Percentiles rank a stretch among this genome's conserved stretches.
Conservation (phyloP, 2,888 invertebrate genomes). For the Polymixis flavicincta region DNA sequence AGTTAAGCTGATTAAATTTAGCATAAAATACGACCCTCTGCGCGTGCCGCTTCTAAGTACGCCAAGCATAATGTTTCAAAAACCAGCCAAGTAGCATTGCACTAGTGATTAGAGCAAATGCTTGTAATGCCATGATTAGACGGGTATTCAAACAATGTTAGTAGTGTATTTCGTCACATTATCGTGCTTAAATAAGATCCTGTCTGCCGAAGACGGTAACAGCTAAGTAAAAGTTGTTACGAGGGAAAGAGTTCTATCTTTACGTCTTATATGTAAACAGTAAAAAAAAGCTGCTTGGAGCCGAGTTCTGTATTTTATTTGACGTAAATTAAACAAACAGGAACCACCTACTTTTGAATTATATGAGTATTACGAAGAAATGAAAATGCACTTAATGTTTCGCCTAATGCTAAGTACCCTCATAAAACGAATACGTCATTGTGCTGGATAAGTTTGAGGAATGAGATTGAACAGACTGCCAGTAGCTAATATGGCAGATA, state of each 20-base stretch:
- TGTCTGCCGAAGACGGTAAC: too few species aligned
- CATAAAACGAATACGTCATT: slow-evolving; percentile 9
- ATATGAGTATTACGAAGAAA: background rate
- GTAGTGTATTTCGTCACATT: slow-evolving; percentile 16
- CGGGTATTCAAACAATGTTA: slow-evolving; percentile 34
- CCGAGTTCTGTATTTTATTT: background rate
- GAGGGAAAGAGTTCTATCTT: background rate
- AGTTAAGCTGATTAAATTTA: background rate
- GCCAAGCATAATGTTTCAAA: slow-evolving; percentile 18
- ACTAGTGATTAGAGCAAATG: slow-evolving; percentile 33
- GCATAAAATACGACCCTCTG: background rate
- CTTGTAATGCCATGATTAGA: slow-evolving; percentile 47
- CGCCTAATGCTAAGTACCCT: background rate
- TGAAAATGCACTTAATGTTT: background rate
- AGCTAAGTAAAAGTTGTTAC: too few species aligned
- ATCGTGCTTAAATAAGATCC: background rate
- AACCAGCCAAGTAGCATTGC: slow-evolving; percentile 30
- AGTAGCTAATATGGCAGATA: slow-evolving; percentile 1
- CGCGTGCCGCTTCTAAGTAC: background rate
- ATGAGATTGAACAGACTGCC: background rate
- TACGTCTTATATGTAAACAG: background rate
- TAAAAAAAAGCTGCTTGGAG: background rate
- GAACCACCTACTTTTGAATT: background rate
- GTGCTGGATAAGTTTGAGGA: background rate
- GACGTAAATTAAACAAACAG: background rate